These are phyloP conservation scores for Tetramorium alpestre DNA, from an alignment of 1,140 invertebrate species.

Conservation along the genomic window DNA sequence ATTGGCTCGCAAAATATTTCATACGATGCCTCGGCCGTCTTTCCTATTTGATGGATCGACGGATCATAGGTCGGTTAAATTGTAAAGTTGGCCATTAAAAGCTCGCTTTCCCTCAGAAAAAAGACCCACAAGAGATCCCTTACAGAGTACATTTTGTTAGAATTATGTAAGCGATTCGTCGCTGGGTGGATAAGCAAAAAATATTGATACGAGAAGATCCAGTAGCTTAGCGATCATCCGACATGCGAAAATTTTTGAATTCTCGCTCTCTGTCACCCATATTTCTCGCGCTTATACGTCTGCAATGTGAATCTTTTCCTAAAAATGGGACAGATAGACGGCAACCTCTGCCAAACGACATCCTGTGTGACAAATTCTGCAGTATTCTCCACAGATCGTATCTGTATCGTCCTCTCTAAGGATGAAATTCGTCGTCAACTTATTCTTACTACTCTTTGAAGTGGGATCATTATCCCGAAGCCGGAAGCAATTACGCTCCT, in stretches of 20 bases:
- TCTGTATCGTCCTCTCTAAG: too few species aligned
- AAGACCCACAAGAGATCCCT: not conserved
- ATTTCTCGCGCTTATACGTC: constrained; percentile 13
- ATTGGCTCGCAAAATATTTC: constrained; percentile 67
- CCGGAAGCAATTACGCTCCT: constrained; percentile 41
- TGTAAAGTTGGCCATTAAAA: not conserved
- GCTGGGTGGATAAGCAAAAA: not conserved
- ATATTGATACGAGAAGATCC: not conserved
- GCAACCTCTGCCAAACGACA: not conserved
- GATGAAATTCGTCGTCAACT: constrained; percentile 12
- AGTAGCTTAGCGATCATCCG: not conserved
- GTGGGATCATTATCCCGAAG: constrained; percentile 33
- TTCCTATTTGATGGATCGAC: constrained; percentile 15
- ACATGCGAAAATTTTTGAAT: not conserved
- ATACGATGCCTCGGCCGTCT: not conserved
- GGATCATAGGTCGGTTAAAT: not conserved
- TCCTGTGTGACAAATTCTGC: constrained; percentile 1
- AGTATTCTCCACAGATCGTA: not conserved
- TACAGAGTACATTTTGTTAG: not conserved
- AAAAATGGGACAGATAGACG: not conserved
- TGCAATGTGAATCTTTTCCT: not conserved
- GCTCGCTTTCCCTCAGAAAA: not conserved
- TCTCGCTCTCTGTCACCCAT: not conserved
- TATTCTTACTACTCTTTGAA: constrained; percentile 11
- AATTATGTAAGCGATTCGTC: too few species aligned